Conservation (phyloP, 2,888 invertebrate species). For the Tridacna gigas region DNA sequence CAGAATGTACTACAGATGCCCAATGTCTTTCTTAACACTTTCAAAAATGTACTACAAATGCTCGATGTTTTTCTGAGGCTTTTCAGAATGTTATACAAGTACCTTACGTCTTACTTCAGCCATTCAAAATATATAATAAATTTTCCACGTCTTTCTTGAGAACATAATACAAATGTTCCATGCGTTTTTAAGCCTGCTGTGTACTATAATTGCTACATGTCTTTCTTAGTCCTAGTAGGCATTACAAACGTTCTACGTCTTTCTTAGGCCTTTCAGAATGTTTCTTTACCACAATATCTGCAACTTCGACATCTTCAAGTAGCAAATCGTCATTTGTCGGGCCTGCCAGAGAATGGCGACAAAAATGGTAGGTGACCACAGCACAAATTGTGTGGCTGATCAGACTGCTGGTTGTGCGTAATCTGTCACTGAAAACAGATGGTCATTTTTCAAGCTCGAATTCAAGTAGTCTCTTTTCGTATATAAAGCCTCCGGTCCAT, state of each 20-base stretch:
- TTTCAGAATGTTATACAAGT: no score
- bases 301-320: neutral
- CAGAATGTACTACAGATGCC: no score
- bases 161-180: no score
- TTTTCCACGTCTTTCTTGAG: no score
- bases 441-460: neutral
- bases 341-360: slow-evolving; percentile 26
- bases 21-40: no score
- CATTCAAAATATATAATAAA: no score
- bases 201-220: neutral
- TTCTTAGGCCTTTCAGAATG: neutral
- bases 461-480: neutral
- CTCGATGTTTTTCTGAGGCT: no score
- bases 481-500: neutral
- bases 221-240: neutral
- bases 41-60: no score
- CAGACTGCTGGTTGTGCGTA: slow-evolving; percentile 72
- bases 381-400: slow-evolving; percentile 74
- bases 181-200: neutral
- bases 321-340: neutral
- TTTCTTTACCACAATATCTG: neutral
- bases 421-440: slow-evolving; percentile 70
- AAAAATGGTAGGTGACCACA: slow-evolving; percentile 65
- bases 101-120: no score
- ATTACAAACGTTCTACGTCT: neutral